These are phyloP conservation scores for Platysternon megacephalum DNA, from an alignment of 2,113 vertebrate species.

Conservation along the genomic window DNA sequence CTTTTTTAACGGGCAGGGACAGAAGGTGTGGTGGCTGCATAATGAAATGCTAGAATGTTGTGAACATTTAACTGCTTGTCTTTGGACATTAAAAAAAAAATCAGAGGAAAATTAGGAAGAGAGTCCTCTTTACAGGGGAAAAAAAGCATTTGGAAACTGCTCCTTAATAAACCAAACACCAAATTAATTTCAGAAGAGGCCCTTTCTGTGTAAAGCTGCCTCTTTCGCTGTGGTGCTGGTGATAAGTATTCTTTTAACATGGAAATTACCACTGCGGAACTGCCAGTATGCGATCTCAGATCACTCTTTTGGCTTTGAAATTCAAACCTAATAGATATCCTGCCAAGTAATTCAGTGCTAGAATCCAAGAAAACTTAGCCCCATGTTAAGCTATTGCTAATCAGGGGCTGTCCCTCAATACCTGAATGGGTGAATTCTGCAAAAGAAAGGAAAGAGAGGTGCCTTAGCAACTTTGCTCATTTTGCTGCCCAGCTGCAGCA, in stretches of 20 bases:
- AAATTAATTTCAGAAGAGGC: conserved; percentile 80
- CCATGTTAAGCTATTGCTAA: conserved; percentile 65
- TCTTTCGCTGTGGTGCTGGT: conserved; percentile 75
- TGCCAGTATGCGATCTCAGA: conserved; percentile 78
- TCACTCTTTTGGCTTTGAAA: conserved; percentile 81
- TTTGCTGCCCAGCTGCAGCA: conserved; percentile 72
- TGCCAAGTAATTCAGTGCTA: conserved; percentile 75
- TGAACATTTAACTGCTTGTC: background rate
- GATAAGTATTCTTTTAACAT: conserved; percentile 80
- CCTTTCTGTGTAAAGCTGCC: conserved; percentile 76
- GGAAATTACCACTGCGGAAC: conserved; percentile 80
- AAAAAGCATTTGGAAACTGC: conserved; percentile 55
- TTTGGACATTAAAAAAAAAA: conserved; percentile 29
- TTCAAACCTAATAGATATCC: conserved; percentile 77
- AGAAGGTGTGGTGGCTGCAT: background rate
- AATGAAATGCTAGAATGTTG: background rate
- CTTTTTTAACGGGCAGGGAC: background rate
- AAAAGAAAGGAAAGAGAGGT: conserved; percentile 53
- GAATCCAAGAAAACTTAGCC: conserved; percentile 77
- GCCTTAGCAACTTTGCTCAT: conserved; percentile 67
- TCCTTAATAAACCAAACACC: conserved; percentile 76
- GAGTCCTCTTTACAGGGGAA: conserved; percentile 8
- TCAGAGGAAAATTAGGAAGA: conserved; percentile 1
- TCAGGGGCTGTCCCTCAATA: conserved; percentile 62
- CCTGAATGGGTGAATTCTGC: conserved; percentile 67